These are phyloP conservation scores for Rallus limicola DNA, from an alignment of 2,113 vertebrate species.

Conservation along the genomic window DNA sequence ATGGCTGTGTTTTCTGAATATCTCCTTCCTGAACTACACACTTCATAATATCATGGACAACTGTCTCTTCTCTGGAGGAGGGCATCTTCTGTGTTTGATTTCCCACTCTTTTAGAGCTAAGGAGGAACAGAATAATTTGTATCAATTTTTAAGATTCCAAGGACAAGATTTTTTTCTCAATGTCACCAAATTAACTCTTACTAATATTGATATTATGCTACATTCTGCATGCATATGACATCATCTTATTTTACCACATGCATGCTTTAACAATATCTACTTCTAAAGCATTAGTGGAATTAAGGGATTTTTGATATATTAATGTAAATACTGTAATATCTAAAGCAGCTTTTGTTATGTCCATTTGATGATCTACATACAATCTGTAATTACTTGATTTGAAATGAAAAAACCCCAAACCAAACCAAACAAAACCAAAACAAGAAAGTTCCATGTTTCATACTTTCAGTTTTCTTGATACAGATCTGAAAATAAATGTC, in stretches of 20 bases:
- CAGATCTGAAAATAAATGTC: conserved; percentile 3
- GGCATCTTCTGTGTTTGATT: neutral
- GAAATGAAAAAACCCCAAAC: neutral
- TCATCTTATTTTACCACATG: neutral
- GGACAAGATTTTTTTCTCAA: neutral
- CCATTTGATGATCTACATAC: neutral
- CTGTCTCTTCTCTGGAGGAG: neutral
- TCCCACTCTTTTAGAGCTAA: neutral
- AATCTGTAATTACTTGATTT: neutral
- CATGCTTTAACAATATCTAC: neutral
- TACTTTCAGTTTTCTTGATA: neutral
- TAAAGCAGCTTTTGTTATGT: neutral
- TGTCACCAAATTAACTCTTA: neutral
- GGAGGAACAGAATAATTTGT: neutral
- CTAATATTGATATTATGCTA: neutral
- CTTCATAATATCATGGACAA: neutral
- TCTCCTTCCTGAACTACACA: neutral
- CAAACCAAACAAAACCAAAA: too few relatives aligned
- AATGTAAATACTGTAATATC: neutral
- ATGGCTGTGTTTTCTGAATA: neutral
- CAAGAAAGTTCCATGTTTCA: neutral
- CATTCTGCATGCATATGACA: neutral
- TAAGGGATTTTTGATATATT: neutral
- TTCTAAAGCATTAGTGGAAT: neutral
- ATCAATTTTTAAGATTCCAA: neutral